A percentile compares a stretch with the other conserved stretches of the same genome.
Conservation (phyloP, 2,888 invertebrate genomes). For the Cerastis leucographa region DNA sequence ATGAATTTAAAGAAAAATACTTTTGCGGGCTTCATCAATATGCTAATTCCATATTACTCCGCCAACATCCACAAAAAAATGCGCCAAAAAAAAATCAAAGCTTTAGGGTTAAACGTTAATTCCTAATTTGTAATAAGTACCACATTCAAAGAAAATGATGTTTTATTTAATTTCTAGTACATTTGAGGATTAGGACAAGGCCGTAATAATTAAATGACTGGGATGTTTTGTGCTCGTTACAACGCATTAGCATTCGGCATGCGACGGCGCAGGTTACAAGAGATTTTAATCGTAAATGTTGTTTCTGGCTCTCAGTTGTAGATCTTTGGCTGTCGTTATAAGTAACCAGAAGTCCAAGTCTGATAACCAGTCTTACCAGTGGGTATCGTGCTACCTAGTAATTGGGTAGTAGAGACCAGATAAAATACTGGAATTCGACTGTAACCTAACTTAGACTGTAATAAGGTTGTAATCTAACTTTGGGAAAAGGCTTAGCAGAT, state of each 20-base stretch:
- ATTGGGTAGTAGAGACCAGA: not conserved
- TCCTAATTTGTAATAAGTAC: slow-evolving; percentile 13
- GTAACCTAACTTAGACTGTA: not conserved
- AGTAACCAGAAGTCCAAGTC: not conserved
- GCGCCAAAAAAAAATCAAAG: not conserved
- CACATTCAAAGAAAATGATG: slow-evolving; percentile 6
- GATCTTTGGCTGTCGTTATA: not conserved
- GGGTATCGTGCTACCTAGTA: not conserved
- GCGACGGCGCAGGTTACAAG: slow-evolving; percentile 22
- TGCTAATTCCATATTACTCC: not conserved
- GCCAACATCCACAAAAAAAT: not conserved
- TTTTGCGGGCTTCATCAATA: not conserved
- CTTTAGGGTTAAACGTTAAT: not conserved
- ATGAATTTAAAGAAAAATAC: not conserved
- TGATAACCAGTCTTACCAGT: not conserved
- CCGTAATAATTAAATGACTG: slow-evolving; percentile 61
- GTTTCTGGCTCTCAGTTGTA: not conserved
- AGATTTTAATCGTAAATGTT: not conserved
- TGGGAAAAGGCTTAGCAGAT: not conserved
- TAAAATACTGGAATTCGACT: not conserved
- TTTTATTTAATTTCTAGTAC: slow-evolving; percentile 35
- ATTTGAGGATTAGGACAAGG: slow-evolving; percentile 51
- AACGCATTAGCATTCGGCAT: slow-evolving; percentile 50
- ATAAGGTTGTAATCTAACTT: no score
- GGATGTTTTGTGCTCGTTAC: slow-evolving; percentile 66